Conservation (phyloP, 2,797 vertebrate species). For the Anguilla pacifica region DNA sequence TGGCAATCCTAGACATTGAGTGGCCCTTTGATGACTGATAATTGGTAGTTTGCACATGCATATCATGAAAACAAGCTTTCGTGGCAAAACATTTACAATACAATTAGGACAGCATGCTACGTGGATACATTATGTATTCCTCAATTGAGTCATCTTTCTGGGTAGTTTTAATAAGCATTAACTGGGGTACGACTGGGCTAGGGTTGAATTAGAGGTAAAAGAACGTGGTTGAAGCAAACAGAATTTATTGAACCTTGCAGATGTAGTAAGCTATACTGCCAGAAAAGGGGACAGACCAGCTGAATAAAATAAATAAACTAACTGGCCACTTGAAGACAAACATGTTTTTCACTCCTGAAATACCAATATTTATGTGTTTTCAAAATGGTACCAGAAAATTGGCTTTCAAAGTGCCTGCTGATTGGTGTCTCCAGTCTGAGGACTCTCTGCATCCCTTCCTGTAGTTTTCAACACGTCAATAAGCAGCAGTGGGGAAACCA, state of each 20-base stretch:
- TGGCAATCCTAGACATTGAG: background rate
- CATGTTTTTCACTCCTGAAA: conserved; percentile 17
- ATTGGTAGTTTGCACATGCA: background rate
- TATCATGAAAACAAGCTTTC: background rate
- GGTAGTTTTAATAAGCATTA: background rate
- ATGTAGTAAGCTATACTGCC: background rate
- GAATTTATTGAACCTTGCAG: too few species aligned
- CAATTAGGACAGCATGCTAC: background rate
- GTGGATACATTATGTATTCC: background rate
- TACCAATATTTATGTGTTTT: conserved; percentile 62
- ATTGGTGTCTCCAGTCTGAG: conserved; percentile 39
- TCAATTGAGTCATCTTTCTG: background rate
- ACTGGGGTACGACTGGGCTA: background rate
- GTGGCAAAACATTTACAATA: background rate
- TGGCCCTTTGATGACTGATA: background rate
- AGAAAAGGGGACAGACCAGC: background rate
- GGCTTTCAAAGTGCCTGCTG: conserved; percentile 66
- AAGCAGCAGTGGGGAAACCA: conserved; percentile 10
- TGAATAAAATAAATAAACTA: background rate
- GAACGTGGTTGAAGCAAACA: background rate
- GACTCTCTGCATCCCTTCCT: conserved; percentile 31
- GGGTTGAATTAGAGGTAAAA: background rate
- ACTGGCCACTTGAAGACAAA: background rate
- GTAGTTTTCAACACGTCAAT: conserved; percentile 22
- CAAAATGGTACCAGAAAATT: conserved; percentile 69